Base-by-base conservation (phyloP, 2,888 invertebrate species). In the Coronaproctus castanopsis region DNA sequence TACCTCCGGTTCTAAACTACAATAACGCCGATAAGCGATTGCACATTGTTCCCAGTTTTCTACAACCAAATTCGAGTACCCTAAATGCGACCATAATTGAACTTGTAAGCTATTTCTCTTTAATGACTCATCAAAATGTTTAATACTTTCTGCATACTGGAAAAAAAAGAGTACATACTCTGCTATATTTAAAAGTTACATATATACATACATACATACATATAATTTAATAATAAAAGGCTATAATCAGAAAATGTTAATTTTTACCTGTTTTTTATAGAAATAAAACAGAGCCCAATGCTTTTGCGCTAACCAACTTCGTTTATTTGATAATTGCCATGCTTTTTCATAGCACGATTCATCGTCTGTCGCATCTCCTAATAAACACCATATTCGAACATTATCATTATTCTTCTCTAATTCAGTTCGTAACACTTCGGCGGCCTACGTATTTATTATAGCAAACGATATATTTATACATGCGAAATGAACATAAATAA, bases 91-190 rank as follows among this genome's bases (percentile, higher is more conserved):
- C 88, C 92, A 91, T 14, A 89, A 80, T n/a, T 77, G 74, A 65
- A 87, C 83, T 73, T 96, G 95, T 57, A 93, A 77, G 0, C 85
- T 82, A 71, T 93, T 95, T 58, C 93, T 82, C 67, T 86, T 81
- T 2, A 90, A 77, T 0, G 91, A 88, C 68, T 80, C 79, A 71
- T 87, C 81, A 64, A 84, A 84, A 73, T 90, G 88, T 1, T 82
- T 80, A 64, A 92, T 80, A 63, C 88, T 83, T 67, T 85, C 79
- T 18, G 76, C 77, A 69, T 87, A 92, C 71, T 65, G 24, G 10
- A 60, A 57, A 52, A 48, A 59, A 22, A 54, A 50, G 18, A 57
- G 58, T n/a, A n/a, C n/a, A n/a, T n/a, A n/a, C n/a, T n/a, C n/a
- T n/a, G n/a, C n/a, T n/a, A n/a, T n/a, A n/a, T n/a, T n/a, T n/a